Conservation (phyloP, 2,888 invertebrate genomes). For the Rhogogaster chlorosoma region DNA sequence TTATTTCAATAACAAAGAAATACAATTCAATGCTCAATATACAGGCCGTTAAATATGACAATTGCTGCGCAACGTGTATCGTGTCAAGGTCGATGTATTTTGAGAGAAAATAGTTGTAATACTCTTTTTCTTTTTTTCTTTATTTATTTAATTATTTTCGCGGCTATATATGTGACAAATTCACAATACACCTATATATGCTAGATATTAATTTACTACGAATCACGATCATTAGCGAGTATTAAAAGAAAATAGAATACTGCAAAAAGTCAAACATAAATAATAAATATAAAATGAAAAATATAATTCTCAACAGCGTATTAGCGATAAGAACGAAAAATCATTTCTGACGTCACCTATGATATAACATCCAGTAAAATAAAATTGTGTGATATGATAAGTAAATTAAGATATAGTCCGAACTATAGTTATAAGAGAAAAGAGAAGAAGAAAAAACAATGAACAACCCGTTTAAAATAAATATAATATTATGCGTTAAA, state of each 20-base stretch:
- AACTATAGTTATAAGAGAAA: neutral
- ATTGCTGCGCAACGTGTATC: neutral
- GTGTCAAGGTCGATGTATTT: conserved; percentile 15
- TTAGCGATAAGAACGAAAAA: conserved; percentile 29
- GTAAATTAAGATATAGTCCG: neutral
- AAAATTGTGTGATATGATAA: conserved; percentile 14
- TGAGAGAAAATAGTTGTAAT: neutral
- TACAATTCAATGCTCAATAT: neutral
- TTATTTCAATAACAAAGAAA: conserved; percentile 31
- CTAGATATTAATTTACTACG: neutral
- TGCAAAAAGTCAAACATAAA: neutral
- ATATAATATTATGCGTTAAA: neutral
- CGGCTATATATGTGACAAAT: neutral
- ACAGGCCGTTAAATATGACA: neutral
- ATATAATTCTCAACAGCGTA: neutral
- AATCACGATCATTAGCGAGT: neutral
- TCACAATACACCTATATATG: neutral
- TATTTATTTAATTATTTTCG: neutral
- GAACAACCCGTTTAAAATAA: neutral
- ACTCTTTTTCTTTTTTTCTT: neutral
- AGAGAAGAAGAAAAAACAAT: neutral
- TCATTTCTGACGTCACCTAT: conserved; percentile 31
- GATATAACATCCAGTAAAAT: conserved; percentile 21
- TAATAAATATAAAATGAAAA: neutral
- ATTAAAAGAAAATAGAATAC: neutral